Conservation (phyloP, 2,797 vertebrate species). For the Babyrousa celebensis region DNA sequence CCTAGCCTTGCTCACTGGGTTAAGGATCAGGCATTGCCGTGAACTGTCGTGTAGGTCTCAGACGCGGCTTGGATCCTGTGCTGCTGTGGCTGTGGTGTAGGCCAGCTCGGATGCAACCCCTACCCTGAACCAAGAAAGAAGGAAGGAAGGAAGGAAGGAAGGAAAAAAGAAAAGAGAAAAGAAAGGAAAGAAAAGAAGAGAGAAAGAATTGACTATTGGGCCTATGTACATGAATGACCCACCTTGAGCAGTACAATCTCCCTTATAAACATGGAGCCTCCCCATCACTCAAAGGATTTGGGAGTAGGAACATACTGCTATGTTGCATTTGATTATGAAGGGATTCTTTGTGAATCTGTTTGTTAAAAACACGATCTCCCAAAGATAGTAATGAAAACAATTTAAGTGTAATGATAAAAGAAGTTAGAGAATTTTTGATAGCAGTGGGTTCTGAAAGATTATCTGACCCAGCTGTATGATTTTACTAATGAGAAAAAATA, state of each 20-base stretch:
- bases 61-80: too few relatives aligned
- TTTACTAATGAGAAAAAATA: conserved; percentile 12
- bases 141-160: too few relatives aligned
- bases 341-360: not conserved
- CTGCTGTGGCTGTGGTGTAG: too few relatives aligned
- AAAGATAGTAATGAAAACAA: not conserved
- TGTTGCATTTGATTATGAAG: not conserved
- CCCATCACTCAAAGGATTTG: not conserved
- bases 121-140: too few relatives aligned
- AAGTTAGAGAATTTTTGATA: not conserved
- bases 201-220: not conserved
- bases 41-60: too few relatives aligned
- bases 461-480: not conserved
- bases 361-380: not conserved
- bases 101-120: too few relatives aligned
- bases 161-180: too few relatives aligned
- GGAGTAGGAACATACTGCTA: not conserved
- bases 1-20: too few relatives aligned
- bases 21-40: too few relatives aligned
- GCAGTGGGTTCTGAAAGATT: not conserved
- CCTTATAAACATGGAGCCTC: not conserved
- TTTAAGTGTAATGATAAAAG: conserved; percentile 4
- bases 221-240: not conserved
- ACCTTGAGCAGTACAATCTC: not conserved
- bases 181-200: too few relatives aligned